A percentile compares a stretch with the other conserved stretches of the same genome.
Conservation (phyloP, 2,888 invertebrate species). For the Buathra laborator region DNA sequence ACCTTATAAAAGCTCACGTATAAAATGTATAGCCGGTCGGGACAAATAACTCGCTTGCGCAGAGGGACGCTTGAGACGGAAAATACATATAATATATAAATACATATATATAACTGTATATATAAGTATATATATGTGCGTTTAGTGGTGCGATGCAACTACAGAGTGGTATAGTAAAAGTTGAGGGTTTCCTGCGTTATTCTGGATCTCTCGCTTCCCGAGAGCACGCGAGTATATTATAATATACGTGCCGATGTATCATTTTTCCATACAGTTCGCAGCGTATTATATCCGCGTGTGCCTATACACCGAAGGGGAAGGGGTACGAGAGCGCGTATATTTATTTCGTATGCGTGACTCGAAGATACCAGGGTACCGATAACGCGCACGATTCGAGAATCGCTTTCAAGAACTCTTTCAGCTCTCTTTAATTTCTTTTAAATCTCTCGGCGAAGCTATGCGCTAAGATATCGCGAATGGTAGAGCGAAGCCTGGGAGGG, state of each 20-base stretch:
- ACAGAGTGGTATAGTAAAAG: slow-evolving; percentile 40
- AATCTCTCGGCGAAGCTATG: neutral
- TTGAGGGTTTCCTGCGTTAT: slow-evolving; percentile 11
- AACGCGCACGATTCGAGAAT: slow-evolving; percentile 73
- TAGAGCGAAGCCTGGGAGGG: neutral
- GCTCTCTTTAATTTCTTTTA: slow-evolving; percentile 43
- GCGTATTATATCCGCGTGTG: neutral
- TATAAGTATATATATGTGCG: neutral
- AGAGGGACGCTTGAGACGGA: slow-evolving; percentile 53
- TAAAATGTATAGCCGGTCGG: slow-evolving; percentile 77
- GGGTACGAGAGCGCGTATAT: slow-evolving; percentile 56
- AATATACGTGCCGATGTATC: slow-evolving; percentile 6
- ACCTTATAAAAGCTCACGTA: slow-evolving; percentile 82
- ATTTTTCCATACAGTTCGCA: neutral
- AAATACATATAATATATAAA: slow-evolving; percentile 23
- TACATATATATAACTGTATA: slow-evolving; percentile 16
- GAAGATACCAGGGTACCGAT: slow-evolving; percentile 70
- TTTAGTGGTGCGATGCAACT: slow-evolving; percentile 2
- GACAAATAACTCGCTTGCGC: slow-evolving; percentile 75
- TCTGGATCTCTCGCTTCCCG: slow-evolving; percentile 18
- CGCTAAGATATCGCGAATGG: neutral
- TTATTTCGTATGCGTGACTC: slow-evolving; percentile 74
- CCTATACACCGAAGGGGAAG: neutral
- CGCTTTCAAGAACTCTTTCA: slow-evolving; percentile 66
- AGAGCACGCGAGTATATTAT: slow-evolving; percentile 34